Evolutionary conservation across 2,113 vertebrate species (phyloP), one percentile per base, ranked within the genome.

Genomic region (Cyprinodon variegatus): DNA sequence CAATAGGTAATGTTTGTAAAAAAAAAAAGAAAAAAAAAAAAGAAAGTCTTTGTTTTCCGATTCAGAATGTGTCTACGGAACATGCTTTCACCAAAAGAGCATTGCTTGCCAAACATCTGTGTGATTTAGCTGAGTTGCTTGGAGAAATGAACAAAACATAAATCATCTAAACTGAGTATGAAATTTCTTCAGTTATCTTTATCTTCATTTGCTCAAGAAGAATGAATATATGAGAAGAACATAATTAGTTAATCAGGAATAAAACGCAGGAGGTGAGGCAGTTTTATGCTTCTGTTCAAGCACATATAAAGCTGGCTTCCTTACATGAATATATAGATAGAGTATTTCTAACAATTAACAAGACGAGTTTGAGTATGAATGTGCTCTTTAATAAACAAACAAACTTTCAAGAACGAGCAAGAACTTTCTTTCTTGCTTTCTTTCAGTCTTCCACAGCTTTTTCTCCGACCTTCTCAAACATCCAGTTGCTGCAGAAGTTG

Each of bases 401-500:
- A 68, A 64, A 82, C 83, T 84, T 68, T 29, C 29, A 29, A 29
- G 40, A 86, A 77, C n/a, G 64, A 78, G 63, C 41, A 8, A 57
- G 17, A 20, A 57, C 50, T 20, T 8, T 17, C 53, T 76, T 70
- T 39, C 45, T 84, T 66, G 11, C 68, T 74, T 72, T 81, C 65
- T 48, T 87, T 74, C 60, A 69, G 50, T 73, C 59, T 45, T 86
- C 40, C 57, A n/a, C 22, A 71, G 39, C 72, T 64, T 15, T 66
- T 61, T 7, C 4, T 61, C 50, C 72, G 36, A 75, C 59, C 70
- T 80, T 45, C 38, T 40, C 66, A 84, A n/a, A 69, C 71, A 70
- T 87, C 84, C 78, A 53, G 8, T 9, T 57, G 53, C 67, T 60
- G 86, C 75, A 84, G 88, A 91, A 89, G 88, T 86, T 77, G 60